phyloP scores from a whole-genome alignment of 2,113 vertebrate species.

The Okapia johnstoni region DNA sequence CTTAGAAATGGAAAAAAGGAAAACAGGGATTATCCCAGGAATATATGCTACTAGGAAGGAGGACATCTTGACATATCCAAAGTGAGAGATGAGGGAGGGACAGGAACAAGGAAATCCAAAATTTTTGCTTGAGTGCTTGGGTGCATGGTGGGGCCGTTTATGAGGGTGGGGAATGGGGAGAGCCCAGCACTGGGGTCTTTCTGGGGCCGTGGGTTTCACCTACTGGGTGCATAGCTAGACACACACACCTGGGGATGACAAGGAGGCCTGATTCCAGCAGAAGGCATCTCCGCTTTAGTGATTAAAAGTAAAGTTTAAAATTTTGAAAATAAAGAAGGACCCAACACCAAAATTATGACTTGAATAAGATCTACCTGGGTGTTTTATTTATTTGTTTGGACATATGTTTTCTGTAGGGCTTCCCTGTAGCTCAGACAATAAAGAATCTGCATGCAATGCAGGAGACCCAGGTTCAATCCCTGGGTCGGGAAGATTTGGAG shows the following conservation, averaged over 20 bases:
- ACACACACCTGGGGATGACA: fast-evolving
- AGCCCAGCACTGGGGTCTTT: background rate
- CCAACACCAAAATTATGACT: background rate
- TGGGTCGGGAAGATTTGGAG: background rate
- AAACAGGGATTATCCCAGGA: too few relatives aligned
- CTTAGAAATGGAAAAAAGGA: background rate
- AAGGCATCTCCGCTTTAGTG: fast-evolving
- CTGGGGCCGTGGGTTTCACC: background rate
- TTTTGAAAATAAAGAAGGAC: background rate
- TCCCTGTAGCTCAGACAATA: background rate
- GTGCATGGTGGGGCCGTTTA: fast-evolving
- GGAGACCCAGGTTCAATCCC: background rate
- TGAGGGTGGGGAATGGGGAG: fast-evolving
- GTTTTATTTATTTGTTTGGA: background rate
- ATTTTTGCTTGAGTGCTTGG: too few relatives aligned
- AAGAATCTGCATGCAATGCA: background rate
- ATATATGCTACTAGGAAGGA: fast-evolving
- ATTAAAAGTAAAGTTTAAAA: background rate
- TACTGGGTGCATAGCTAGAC: fast-evolving
- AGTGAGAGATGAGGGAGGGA: background rate
- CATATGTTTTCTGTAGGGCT: background rate
- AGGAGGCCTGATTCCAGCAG: background rate
- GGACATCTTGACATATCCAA: fast-evolving
- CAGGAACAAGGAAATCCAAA: background rate
- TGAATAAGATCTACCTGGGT: background rate